Conservation (phyloP, 2,113 vertebrate species). For the Eupsittula cactorum region DNA sequence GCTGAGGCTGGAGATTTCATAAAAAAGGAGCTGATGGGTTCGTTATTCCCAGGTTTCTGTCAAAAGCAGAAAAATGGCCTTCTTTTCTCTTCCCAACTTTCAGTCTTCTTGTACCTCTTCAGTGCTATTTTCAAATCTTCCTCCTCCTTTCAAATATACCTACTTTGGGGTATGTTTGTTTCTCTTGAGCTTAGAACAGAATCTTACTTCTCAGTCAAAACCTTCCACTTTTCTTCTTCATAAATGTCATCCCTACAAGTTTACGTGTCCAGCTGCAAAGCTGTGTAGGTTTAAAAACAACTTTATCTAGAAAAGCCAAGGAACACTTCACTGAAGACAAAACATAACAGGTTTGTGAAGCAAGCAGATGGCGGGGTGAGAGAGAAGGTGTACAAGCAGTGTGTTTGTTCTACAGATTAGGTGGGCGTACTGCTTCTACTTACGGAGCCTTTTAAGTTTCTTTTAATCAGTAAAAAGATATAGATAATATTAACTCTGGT, state of each 20-base stretch:
- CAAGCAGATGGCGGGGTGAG: slow-evolving; percentile 1
- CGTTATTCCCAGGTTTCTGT: not conserved
- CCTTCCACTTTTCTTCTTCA: not conserved
- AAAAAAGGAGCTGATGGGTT: not conserved
- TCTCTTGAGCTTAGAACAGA: not conserved
- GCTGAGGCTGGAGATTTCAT: not conserved
- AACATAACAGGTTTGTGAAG: not conserved
- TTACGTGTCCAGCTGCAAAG: not conserved
- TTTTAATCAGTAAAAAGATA: not conserved
- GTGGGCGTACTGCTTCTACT: not conserved
- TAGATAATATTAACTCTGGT: not conserved
- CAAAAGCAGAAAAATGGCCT: not conserved
- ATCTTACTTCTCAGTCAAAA: not conserved
- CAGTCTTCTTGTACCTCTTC: not conserved
- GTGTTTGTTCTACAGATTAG: slow-evolving; percentile 17
- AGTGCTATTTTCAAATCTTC: not conserved
- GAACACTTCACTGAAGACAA: not conserved
- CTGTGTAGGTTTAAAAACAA: not conserved
- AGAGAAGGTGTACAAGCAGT: not conserved
- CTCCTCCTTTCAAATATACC: not conserved
- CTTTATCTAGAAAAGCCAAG: not conserved
- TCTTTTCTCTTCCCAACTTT: not conserved
- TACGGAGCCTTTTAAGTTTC: not conserved
- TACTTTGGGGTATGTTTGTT: not conserved
- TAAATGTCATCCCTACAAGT: not conserved